Conservation (phyloP, 1,140 invertebrate genomes). For the Gonatopus flavifemur region DNA sequence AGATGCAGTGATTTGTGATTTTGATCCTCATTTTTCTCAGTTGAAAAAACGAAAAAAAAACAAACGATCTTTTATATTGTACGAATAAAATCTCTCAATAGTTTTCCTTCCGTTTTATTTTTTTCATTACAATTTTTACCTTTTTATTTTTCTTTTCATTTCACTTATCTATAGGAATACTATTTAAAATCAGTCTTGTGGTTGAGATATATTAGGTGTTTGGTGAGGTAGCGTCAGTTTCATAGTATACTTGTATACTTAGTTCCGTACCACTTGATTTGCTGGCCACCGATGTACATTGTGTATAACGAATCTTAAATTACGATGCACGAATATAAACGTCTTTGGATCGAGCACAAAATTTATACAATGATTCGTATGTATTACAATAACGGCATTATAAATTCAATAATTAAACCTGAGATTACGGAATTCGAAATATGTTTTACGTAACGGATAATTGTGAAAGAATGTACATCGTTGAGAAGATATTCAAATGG, state of each 20-base stretch:
- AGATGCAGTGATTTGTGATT: too few relatives aligned
- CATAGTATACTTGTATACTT: slow-evolving; percentile 58
- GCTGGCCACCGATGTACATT: not conserved
- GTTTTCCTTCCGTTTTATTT: slow-evolving; percentile 8
- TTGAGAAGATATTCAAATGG: slow-evolving; percentile 16
- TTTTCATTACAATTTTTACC: slow-evolving; percentile 10
- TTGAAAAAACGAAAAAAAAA: slow-evolving; percentile 27
- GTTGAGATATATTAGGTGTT: slow-evolving; percentile 57
- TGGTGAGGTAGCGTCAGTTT: slow-evolving; percentile 58
- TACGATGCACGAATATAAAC: too few relatives aligned
- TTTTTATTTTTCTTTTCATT: slow-evolving; percentile 19
- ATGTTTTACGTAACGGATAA: too few relatives aligned
- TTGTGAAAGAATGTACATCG: too few relatives aligned
- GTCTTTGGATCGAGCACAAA: too few relatives aligned
- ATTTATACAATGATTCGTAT: too few relatives aligned
- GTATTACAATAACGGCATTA: too few relatives aligned
- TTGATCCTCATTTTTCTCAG: too few relatives aligned
- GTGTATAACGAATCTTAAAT: too few relatives aligned
- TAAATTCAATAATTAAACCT: too few relatives aligned
- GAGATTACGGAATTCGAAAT: too few relatives aligned
- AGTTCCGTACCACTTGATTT: slow-evolving; percentile 38
- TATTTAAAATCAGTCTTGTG: slow-evolving; percentile 60
- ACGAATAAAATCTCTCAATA: slow-evolving; percentile 25
- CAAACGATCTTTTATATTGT: slow-evolving; percentile 32
- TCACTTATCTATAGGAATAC: slow-evolving; percentile 53